Base-by-base conservation (phyloP, 1,140 invertebrate genomes). In the Brachystomella parvula region DNA sequence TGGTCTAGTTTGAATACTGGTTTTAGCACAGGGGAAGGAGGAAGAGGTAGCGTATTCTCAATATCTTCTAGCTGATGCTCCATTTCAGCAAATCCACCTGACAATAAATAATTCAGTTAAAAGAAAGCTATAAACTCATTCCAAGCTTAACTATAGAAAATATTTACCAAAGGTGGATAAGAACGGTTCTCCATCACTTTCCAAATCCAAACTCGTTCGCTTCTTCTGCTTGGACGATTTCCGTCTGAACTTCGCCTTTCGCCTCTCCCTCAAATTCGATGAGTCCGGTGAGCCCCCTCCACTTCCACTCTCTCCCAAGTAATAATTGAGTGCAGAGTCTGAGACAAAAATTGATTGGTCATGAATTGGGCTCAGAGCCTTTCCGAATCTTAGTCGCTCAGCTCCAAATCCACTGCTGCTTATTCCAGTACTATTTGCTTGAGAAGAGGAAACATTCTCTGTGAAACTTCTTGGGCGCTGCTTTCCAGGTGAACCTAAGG, bases 401-500 rank as follows among this genome's bases (percentile, higher is more conserved):
- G 21, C 3, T 44, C n/a, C 9, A 56, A 56, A 56, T 12, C 9
- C 60, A 35, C 31, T 44, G 49, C 24, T 64, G 53, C 63, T 57
- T 30, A 49, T 17, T 49, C 63, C 49, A 15, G n/a, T n/a, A n/a
- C n/a, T n/a, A n/a, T n/a, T n/a, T n/a, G n/a, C n/a, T n/a, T n/a
- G 35, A 26, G 44, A 9, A 3, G 31, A 15, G n/a, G 47, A 32
- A 21, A 58, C 32, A 9, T 63, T 67, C 29, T 70, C 71, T 24
- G 71, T 72, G 53, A 72, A 72, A 64, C 71, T 72, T 61, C 68
- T 70, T 31, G 71, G 71, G 31, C 71, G 31, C 53, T 70, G 71
- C 26, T 72, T 72, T n/a, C 62, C 64, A 47, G 64, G 59, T 6
- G 47, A 24, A n/a, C 44, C 32, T 53, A n/a, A n/a, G n/a, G n/a